These are phyloP conservation scores for Ailurus styani DNA, from an alignment of 2,113 vertebrate species.

Conservation along the genomic window DNA sequence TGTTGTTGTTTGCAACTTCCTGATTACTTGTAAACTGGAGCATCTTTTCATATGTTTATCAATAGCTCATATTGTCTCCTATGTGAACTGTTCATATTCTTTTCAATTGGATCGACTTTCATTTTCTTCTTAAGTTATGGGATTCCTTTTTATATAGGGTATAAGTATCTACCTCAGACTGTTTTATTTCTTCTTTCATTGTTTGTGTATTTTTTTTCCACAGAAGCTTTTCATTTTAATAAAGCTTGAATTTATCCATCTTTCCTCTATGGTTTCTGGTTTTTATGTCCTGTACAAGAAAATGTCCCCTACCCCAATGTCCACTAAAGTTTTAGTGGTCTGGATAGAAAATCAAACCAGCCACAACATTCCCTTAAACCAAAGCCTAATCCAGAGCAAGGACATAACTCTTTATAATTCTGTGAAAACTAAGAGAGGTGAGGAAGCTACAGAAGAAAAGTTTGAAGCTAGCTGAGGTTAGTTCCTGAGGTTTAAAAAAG, in stretches of 20 bases:
- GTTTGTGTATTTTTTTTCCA: not conserved
- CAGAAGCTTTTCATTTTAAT: not conserved
- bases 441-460: not conserved
- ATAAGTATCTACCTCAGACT: not conserved
- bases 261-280: not conserved
- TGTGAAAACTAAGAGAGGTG: not conserved
- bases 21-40: not conserved
- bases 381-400: not conserved
- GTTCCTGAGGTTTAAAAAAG: not conserved
- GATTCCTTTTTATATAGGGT: not conserved
- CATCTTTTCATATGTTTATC: not conserved
- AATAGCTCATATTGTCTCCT: not conserved
- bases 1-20: not conserved
- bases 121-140: not conserved
- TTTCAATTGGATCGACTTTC: not conserved
- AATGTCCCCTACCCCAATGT: not conserved
- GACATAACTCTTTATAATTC: not conserved
- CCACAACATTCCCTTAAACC: not conserved
- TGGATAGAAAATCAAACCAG: not conserved
- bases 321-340: not conserved
- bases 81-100: not conserved
- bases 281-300: not conserved
- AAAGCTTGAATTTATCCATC: not conserved
- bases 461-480: not conserved
- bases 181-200: not conserved